Conservation (phyloP, 2,113 vertebrate genomes). For the Pygoscelis adeliae region DNA sequence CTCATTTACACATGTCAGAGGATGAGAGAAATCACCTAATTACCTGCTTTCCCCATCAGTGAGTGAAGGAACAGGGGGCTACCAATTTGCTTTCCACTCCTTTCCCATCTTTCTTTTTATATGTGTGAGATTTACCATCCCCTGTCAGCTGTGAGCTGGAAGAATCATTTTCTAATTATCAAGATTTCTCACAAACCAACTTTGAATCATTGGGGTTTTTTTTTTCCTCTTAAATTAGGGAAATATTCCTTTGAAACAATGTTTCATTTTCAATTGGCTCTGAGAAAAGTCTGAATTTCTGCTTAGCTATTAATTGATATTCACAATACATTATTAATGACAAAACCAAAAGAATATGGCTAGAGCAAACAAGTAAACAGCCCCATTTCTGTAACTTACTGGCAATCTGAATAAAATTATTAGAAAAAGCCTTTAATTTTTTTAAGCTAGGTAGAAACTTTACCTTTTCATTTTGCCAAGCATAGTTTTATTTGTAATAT, state of each 20-base stretch:
- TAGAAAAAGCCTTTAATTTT: neutral
- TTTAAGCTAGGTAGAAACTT: neutral
- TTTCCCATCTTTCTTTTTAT: neutral
- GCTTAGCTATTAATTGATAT: constrained; percentile 33
- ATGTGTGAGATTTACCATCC: constrained; percentile 36
- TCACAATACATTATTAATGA: constrained; percentile 48
- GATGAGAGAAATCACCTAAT: constrained; percentile 70
- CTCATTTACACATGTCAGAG: constrained; percentile 68
- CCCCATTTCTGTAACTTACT: neutral
- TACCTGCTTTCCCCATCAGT: constrained; percentile 57
- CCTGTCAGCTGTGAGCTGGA: constrained; percentile 20
- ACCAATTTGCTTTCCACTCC: constrained; percentile 29
- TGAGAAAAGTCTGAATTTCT: constrained; percentile 16
- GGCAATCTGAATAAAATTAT: neutral
- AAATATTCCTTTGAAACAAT: constrained; percentile 12
- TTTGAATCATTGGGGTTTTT: neutral
- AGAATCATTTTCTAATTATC: constrained; percentile 69
- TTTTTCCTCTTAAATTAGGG: neutral
- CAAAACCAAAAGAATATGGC: neutral
- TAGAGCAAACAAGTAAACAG: constrained; percentile 52
- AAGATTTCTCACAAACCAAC: constrained; percentile 28
- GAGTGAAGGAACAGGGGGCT: neutral
- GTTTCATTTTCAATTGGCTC: constrained; percentile 25
- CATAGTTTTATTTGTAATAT: neutral
- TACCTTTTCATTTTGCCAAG: neutral